Evolutionary conservation across 2,113 vertebrate genomes (phyloP), one percentile per base, ranked within the genome.

Genomic region (Nibea albiflora): DNA sequence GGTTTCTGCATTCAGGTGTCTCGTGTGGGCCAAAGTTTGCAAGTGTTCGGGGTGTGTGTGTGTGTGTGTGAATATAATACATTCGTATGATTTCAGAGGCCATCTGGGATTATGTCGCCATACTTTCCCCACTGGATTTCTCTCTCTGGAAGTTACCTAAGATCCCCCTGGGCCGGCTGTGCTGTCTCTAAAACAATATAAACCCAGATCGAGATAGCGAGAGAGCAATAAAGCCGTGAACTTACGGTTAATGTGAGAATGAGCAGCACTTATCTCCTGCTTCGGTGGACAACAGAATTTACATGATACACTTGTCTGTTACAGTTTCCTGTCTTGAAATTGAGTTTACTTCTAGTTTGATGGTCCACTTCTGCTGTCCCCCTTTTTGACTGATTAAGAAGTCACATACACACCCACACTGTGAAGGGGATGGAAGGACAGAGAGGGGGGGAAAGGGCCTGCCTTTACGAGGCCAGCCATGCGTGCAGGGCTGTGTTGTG

Each of bases 381-480:
- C 49, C 24, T 26, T 70, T 85, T 81, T 85, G 69, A 88, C 80
- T 85, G 87, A 93, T 91, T 90, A 94, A 94, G 92, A 93, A 95
- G 93, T 94, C 89, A 92, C 31, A 35, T 7, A 35, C 31, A 35
- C 31, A 35, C 65, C 72, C 66, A 31, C 79, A 64, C 84, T 73
- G 81, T 58, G 83, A 90, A 90, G 63, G 63, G 74, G 81, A 81
- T 52, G 75, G 67, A 62, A 62, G 83, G 76, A 78, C 65, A 61
- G 81, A 86, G 88, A n/a, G 24, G 24, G 24, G 24, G 81, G 87
- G 80, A 85, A 71, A 90, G 84, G 83, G 82, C 64, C 89, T 73
- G 91, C 24, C 88, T 93, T 92, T 92, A 86, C 52, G 67, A 89
- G 90, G 86, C 88, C 87, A 93, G 88, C 90, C 93, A 90, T 92